Conservation (phyloP, 1,140 invertebrate species). For the Nebria ingens region DNA sequence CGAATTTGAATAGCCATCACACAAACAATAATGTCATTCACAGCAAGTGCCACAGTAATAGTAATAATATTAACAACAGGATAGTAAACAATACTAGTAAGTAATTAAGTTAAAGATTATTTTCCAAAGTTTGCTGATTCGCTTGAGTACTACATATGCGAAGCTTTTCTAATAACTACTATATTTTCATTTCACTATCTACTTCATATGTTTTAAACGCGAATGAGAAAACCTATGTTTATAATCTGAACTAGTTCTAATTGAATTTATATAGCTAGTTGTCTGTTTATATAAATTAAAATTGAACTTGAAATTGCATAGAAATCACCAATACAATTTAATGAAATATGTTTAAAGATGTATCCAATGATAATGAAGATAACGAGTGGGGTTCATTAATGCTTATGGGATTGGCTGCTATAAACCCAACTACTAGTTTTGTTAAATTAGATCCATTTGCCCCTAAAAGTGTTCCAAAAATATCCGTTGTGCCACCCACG, state of each 20-base stretch:
- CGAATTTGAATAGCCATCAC: slow-evolving; percentile 27
- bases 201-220: too few species aligned
- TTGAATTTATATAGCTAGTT: too few species aligned
- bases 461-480: slow-evolving; percentile 48
- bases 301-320: too few species aligned
- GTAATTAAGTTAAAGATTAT: background rate
- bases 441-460: slow-evolving; percentile 46
- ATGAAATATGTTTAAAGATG: background rate
- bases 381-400: slow-evolving; percentile 49
- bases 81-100: background rate
- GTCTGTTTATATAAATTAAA: too few species aligned
- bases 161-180: too few species aligned
- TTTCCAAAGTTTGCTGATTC: too few species aligned
- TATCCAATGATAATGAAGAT: slow-evolving; percentile 23
- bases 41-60: slow-evolving; percentile 1
- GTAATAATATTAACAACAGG: background rate
- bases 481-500: slow-evolving; percentile 63
- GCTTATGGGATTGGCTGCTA: slow-evolving; percentile 51
- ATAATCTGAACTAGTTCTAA: too few species aligned
- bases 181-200: too few species aligned
- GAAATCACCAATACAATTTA: too few species aligned
- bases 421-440: slow-evolving; percentile 49
- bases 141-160: too few species aligned
- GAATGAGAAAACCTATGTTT: too few species aligned
- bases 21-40: slow-evolving; percentile 22